phyloP scores from a whole-genome alignment of 2,113 vertebrate genomes.

The Petrocephalus microphthalmus region DNA sequence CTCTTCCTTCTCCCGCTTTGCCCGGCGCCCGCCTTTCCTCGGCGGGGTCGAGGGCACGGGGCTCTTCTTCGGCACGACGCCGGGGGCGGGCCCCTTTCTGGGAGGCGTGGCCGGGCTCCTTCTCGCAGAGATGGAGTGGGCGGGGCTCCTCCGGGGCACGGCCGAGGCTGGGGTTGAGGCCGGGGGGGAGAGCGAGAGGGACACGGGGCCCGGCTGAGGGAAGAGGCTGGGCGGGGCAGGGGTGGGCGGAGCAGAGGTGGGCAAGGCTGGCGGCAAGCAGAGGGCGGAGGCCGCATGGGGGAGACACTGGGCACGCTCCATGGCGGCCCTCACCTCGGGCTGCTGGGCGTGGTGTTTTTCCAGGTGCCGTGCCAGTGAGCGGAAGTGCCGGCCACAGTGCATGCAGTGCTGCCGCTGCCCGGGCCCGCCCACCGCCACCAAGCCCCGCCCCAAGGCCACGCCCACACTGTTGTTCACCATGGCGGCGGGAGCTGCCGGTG shows the following conservation, averaged over 20 bases:
- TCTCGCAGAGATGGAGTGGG: too few relatives aligned
- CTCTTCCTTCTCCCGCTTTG: slow-evolving; percentile 48
- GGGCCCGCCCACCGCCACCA: slow-evolving; percentile 41
- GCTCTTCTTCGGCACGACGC: slow-evolving; percentile 61
- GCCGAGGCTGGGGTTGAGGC: slow-evolving; percentile 32
- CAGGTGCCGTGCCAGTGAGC: slow-evolving; percentile 62
- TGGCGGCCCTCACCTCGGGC: slow-evolving; percentile 56
- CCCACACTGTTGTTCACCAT: slow-evolving; percentile 17
- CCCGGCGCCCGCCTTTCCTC: slow-evolving; percentile 44
- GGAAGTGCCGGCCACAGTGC: slow-evolving; percentile 65
- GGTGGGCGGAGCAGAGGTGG: slow-evolving; percentile 30
- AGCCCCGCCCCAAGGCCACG: slow-evolving; percentile 28
- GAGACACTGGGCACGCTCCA: slow-evolving; percentile 34
- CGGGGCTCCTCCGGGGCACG: slow-evolving; percentile 41
- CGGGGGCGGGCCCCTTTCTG: slow-evolving; percentile 48
- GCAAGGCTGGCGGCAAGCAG: neutral
- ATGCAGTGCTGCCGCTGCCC: slow-evolving; percentile 58
- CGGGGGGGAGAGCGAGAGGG: slow-evolving; percentile 42
- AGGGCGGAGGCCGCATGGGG: slow-evolving; percentile 34
- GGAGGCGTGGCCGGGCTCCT: slow-evolving; percentile 42
- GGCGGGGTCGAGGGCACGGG: slow-evolving; percentile 41
- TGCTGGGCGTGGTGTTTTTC: slow-evolving; percentile 67
- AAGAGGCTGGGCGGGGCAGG: slow-evolving; percentile 19
- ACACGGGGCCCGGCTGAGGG: slow-evolving; percentile 7
- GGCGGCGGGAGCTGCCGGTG: slow-evolving; percentile 36